Conservation (phyloP, 2,797 vertebrate genomes). For the Tinamus major region DNA sequence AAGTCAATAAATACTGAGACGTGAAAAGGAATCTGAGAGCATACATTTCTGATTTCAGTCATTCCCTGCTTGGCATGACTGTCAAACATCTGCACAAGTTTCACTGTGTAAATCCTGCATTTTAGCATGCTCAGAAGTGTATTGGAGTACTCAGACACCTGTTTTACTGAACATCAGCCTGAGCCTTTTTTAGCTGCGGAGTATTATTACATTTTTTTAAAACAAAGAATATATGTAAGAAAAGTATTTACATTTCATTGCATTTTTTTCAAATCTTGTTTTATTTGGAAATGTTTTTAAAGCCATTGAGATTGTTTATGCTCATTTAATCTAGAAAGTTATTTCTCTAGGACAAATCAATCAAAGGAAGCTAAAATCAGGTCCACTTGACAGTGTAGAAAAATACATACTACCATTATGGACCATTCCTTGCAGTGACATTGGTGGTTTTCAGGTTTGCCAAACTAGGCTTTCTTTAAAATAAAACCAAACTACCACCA, state of each 20-base stretch:
- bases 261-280: conserved; percentile 20
- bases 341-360: conserved; percentile 26
- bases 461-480: neutral
- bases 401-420: neutral
- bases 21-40: neutral
- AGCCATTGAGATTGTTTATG: conserved; percentile 22
- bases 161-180: neutral
- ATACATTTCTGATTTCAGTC: neutral
- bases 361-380: conserved; percentile 41
- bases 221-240: neutral
- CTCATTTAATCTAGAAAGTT: conserved; percentile 18
- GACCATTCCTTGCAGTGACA: neutral
- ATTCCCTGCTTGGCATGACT: neutral
- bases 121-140: neutral
- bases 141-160: neutral
- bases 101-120: neutral
- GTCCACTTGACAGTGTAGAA: neutral
- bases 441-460: neutral
- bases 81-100: neutral
- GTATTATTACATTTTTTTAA: neutral
- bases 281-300: conserved; percentile 27
- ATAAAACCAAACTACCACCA: too few relatives aligned
- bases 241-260: neutral
- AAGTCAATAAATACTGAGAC: neutral
- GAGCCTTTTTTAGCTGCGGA: neutral